Conservation (phyloP, 2,113 vertebrate species). For the Chaetodon auriga region DNA sequence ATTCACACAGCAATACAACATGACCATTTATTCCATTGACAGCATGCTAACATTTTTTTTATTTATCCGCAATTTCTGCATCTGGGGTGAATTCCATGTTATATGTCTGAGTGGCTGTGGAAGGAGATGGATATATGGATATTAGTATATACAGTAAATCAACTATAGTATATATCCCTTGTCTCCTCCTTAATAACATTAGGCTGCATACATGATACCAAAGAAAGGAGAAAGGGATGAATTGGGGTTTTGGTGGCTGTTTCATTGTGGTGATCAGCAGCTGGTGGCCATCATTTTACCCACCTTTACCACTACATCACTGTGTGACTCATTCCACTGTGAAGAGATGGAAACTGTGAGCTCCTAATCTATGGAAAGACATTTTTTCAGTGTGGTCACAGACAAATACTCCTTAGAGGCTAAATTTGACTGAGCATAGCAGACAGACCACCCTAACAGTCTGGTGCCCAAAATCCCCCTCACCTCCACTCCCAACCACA, state of each 20-base stretch:
- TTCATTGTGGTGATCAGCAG: slow-evolving; percentile 4
- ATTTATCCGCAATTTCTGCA: too few species aligned
- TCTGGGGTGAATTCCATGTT: too few species aligned
- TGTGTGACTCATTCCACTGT: slow-evolving; percentile 38
- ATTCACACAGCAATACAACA: too few species aligned
- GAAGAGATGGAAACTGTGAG: slow-evolving; percentile 51
- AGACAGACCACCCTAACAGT: slow-evolving; percentile 25
- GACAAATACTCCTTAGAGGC: slow-evolving; percentile 30
- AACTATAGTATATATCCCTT: background rate
- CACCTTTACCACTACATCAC: slow-evolving; percentile 7
- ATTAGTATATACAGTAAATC: background rate
- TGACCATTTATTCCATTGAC: too few species aligned
- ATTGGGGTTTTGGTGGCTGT: background rate
- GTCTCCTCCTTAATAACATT: background rate
- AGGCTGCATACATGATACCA: background rate
- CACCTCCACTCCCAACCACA: background rate
- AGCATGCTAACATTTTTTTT: too few species aligned
- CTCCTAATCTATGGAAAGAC: slow-evolving; percentile 37
- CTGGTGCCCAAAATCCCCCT: slow-evolving; percentile 25
- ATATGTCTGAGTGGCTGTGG: background rate
- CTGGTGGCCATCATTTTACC: slow-evolving; percentile 29
- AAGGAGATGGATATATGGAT: background rate
- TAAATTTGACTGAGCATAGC: slow-evolving; percentile 48
- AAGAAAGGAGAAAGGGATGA: background rate
- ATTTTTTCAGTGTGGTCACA: slow-evolving; percentile 25